phyloP scores from a whole-genome alignment of 92 coral and sea anemone genomes.

The Parazoanthus darwini region DNA sequence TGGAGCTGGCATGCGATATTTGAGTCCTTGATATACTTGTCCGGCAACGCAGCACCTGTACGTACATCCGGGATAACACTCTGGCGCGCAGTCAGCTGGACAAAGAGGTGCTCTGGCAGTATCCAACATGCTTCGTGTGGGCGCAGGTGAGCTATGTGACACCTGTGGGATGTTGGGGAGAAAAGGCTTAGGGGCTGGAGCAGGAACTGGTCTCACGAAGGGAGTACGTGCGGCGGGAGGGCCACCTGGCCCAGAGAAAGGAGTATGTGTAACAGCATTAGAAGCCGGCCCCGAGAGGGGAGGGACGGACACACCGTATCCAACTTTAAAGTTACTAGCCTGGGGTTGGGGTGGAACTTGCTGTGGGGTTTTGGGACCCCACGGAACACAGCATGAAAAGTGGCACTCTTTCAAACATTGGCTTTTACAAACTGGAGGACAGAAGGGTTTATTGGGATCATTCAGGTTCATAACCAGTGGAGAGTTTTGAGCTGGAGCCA shows the following conservation, averaged over 20 bases:
- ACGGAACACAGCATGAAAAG: background rate
- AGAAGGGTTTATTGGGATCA: background rate
- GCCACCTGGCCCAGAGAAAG: background rate
- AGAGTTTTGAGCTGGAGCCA: background rate
- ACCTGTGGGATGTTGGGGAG: background rate
- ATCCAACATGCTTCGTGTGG: slow-evolving; percentile 33
- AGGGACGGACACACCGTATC: background rate
- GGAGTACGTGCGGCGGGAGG: background rate
- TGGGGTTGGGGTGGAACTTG: background rate
- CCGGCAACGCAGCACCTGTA: slow-evolving; percentile 40
- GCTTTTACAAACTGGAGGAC: background rate
- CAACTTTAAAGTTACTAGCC: background rate
- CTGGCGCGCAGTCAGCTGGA: slow-evolving; percentile 60
- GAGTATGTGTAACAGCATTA: slow-evolving; percentile 36
- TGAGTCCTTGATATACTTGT: background rate
- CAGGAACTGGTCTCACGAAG: background rate
- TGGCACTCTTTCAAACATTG: slow-evolving; percentile 17
- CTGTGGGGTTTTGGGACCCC: background rate
- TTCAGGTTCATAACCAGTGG: background rate
- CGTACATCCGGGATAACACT: slow-evolving; percentile 53
- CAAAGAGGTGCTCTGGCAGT: slow-evolving; percentile 50
- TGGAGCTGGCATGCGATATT: background rate
- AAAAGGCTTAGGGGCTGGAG: background rate
- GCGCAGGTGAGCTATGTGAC: background rate
- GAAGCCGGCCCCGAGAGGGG: slow-evolving; percentile 38